Evolutionary conservation across 2,113 vertebrate species (phyloP), one percentile per base, ranked within the genome.

Genomic region (Bujurquina vittata): DNA sequence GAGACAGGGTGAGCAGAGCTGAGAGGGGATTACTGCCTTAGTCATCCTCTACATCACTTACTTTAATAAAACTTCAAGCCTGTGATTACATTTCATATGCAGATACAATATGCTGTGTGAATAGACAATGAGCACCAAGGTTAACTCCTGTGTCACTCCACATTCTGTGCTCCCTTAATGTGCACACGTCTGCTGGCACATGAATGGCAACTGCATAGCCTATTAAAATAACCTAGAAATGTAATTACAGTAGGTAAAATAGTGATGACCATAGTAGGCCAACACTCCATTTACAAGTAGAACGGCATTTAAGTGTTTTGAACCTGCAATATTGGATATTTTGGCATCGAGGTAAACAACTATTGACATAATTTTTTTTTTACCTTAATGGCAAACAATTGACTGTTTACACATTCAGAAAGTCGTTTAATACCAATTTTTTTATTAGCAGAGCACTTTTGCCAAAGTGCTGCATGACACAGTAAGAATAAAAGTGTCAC

Each of bases 11-110:
- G 88, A 91, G 84, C 87, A 37, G 86, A 81, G 85, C 88, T 84
- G 90, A 84, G 87, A 87, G 86, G 80, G 90, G 90, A 92, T 94
- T 93, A 92, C 84, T 82, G 92, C 87, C 92, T 89, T 79, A 89
- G 83, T 90, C 87, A 86, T 90, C 87, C 89, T 93, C 88, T 84
- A 93, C 90, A 93, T 93, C 90, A 91, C 92, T 93, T 91, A 84
- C 88, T 93, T 92, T 94, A 90, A 94, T 90, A 93, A 93, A 93
- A 93, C 93, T 89, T 89, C 84, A 77, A 80, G 86, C 83, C 86
- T 29, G 79, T 94, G 90, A 93, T 93, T 92, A 91, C 88, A 90
- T 92, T 93, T 91, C 88, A 84, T 86, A 90, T 86, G 91, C 88
- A 89, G 88, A 93, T 86, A 75, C 75, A 60, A 79, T 55, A 61